These are phyloP conservation scores for Silurus aristotelis DNA, from an alignment of 2,797 vertebrate genomes.

Conservation along the genomic window DNA sequence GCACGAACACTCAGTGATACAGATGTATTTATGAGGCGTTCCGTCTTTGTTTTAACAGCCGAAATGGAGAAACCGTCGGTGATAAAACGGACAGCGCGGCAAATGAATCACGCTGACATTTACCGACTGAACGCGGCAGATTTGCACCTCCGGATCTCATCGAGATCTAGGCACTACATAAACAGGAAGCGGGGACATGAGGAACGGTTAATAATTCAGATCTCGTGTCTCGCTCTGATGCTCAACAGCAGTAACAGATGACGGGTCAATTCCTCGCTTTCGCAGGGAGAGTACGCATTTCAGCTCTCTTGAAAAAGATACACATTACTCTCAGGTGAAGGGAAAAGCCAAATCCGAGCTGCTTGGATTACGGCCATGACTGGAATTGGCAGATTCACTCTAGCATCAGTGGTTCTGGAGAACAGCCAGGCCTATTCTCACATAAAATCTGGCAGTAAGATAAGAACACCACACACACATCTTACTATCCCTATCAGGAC, in stretches of 20 bases:
- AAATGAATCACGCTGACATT: conserved; percentile 25
- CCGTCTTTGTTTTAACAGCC: background rate
- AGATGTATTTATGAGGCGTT: background rate
- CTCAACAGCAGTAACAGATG: conserved; percentile 9
- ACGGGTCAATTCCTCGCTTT: conserved; percentile 42
- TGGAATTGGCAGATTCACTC: conserved; percentile 39
- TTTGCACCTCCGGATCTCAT: background rate
- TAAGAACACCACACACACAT: background rate
- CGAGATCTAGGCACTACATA: conserved; percentile 33
- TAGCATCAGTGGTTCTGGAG: conserved; percentile 37
- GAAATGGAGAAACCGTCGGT: conserved; percentile 11
- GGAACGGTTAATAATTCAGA: conserved; percentile 42
- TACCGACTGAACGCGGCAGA: background rate
- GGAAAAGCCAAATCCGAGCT: conserved; percentile 35
- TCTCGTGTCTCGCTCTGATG: conserved; percentile 39
- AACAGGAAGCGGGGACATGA: conserved; percentile 17
- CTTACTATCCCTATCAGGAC: background rate
- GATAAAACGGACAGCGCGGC: conserved; percentile 3
- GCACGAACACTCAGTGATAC: background rate
- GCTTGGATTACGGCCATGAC: conserved; percentile 35
- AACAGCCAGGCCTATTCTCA: conserved; percentile 36
- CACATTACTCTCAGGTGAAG: conserved; percentile 20
- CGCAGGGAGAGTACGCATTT: conserved; percentile 12
- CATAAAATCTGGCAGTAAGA: conserved; percentile 22
- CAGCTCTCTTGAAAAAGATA: conserved; percentile 26